A percentile compares a stretch with the other conserved stretches of the same genome.
phyloP scores from a whole-genome alignment of 2,888 invertebrate genomes.

The Panzeria rudis region DNA sequence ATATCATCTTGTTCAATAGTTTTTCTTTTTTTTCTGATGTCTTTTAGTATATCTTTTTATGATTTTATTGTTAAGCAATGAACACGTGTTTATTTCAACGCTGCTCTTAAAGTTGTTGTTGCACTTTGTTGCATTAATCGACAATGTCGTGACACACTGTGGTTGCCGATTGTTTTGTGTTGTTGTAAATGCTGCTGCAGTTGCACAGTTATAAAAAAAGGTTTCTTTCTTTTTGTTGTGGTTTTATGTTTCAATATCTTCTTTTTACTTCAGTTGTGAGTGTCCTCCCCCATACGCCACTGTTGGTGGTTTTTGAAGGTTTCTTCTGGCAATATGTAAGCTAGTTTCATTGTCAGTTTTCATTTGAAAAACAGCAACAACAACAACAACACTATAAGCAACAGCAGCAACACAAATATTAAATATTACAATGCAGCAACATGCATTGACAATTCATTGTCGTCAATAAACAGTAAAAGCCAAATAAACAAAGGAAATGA shows the following conservation, averaged over 20 bases:
- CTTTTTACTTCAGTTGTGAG: neutral
- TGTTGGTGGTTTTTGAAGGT: conserved; percentile 48
- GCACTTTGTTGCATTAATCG: conserved; percentile 64
- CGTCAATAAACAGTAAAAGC: conserved; percentile 67
- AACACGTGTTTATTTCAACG: conserved; percentile 71
- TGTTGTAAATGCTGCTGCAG: conserved; percentile 21
- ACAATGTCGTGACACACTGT: conserved; percentile 72
- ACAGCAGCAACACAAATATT: conserved; percentile 36
- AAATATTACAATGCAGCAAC: conserved; percentile 56
- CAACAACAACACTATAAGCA: conserved; percentile 6
- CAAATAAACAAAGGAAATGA: conserved; percentile 43
- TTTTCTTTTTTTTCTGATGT: conserved; percentile 1
- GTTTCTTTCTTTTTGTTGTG: no score
- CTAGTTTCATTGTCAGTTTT: conserved; percentile 57
- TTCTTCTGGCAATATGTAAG: conserved; percentile 31
- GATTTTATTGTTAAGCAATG: conserved; percentile 70
- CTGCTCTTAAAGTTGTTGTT: conserved; percentile 28
- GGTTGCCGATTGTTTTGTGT: conserved; percentile 66
- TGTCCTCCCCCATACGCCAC: conserved; percentile 55
- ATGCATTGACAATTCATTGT: conserved; percentile 71
- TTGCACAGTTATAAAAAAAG: conserved; percentile 47
- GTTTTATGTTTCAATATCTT: conserved; percentile 42
- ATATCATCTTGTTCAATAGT: conserved; percentile 38
- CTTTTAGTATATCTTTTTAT: conserved; percentile 22
- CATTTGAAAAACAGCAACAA: conserved; percentile 22